phyloP scores from a whole-genome alignment of 2,888 invertebrate species.

The Julus scandinavius region DNA sequence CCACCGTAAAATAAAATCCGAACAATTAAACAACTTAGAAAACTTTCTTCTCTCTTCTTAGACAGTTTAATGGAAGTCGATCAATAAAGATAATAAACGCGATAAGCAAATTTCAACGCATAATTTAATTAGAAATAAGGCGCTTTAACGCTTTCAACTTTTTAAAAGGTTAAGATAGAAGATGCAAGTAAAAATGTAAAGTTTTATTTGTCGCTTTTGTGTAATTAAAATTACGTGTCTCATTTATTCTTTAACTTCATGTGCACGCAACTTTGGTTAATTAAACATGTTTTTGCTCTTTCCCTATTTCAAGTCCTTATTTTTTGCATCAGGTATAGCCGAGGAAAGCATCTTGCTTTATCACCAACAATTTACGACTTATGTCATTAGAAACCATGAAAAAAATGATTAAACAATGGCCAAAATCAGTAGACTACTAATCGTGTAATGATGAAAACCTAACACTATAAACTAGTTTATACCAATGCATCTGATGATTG shows the following conservation, averaged over 20 bases:
- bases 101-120: constrained; percentile 24
- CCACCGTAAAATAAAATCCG: background rate
- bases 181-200: background rate
- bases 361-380: background rate
- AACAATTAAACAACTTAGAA: constrained; percentile 3
- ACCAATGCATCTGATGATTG: too few species aligned
- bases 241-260: background rate
- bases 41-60: background rate
- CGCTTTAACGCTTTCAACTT: background rate
- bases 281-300: background rate
- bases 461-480: too few species aligned
- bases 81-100: constrained; percentile 19
- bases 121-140: constrained; percentile 15
- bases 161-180: background rate
- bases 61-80: background rate
- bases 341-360: background rate
- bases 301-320: background rate
- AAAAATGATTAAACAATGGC: background rate
- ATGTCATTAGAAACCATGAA: too few species aligned
- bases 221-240: background rate
- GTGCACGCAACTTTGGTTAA: background rate
- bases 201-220: background rate
- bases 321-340: background rate
- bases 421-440: background rate
- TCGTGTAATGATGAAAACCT: background rate